Conservation (phyloP, 1,140 invertebrate species). For the Arion vulgaris region DNA sequence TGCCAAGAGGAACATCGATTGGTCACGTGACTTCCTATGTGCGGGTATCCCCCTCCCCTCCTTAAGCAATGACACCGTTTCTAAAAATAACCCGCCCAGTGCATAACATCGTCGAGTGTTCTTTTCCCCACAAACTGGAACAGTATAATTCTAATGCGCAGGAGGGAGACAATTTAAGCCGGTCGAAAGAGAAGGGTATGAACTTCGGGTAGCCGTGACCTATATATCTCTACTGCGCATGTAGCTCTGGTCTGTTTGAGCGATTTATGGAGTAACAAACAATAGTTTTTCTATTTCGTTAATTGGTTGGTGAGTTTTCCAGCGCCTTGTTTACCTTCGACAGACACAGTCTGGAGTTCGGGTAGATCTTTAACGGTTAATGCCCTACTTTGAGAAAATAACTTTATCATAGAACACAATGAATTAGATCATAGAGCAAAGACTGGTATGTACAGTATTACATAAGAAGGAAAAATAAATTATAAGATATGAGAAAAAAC, state of each 20-base stretch:
- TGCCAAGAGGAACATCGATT: not conserved
- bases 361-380: no score
- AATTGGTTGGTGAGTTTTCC: no score
- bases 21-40: not conserved
- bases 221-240: not conserved
- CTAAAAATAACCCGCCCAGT: constrained; percentile 1
- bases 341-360: no score
- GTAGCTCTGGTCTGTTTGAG: not conserved
- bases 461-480: no score
- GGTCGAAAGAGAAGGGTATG: not conserved
- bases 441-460: no score
- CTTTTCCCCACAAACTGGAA: not conserved
- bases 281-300: no score
- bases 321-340: no score
- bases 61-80: not conserved
- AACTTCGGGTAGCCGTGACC: not conserved
- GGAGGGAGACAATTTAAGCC: not conserved
- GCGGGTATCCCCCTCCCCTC: not conserved
- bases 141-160: constrained; percentile 1
- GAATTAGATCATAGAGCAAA: no score
- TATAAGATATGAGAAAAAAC: no score
- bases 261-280: no score
- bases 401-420: no score
- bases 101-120: not conserved
- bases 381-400: no score